Evolutionary conservation across 2,888 invertebrate genomes (phyloP).

Genomic region (Pterostichus madidus): DNA sequence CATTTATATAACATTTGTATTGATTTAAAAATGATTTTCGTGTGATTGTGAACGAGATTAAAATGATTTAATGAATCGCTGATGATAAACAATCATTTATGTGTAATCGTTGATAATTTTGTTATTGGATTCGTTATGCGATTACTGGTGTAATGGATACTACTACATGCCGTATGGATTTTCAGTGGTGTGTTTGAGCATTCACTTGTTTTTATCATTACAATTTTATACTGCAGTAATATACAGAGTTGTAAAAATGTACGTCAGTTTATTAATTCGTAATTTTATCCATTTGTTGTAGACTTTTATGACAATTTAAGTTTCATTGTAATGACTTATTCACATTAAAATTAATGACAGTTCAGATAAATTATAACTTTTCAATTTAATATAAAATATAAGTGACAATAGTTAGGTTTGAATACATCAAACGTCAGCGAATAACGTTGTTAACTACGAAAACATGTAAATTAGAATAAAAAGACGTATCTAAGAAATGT

Average conservation of each 20-base stretch:
- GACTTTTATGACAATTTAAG: no score
- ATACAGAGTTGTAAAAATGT: background rate
- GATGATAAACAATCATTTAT: slow-evolving; percentile 60
- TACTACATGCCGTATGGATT: slow-evolving; percentile 10
- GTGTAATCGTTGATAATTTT: slow-evolving; percentile 57
- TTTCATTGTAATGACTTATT: no score
- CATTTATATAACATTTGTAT: slow-evolving; percentile 62
- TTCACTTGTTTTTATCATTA: background rate
- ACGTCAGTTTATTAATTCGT: no score
- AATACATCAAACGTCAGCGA: no score
- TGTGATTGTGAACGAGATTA: slow-evolving; percentile 58
- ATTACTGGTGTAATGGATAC: slow-evolving; percentile 6
- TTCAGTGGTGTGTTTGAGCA: background rate
- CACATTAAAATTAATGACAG: no score
- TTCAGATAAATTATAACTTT: no score
- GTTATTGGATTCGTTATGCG: slow-evolving; percentile 31
- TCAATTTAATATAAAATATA: no score
- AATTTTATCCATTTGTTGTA: no score
- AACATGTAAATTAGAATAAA: no score
- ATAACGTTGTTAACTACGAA: no score
- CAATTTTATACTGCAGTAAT: background rate
- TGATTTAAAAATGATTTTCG: slow-evolving; percentile 62
- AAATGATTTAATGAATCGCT: slow-evolving; percentile 60
- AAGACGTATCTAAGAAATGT: no score
- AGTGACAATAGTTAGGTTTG: no score